These are phyloP conservation scores for Cheilosia scutellata DNA, from an alignment of 2,888 invertebrate genomes.

Conservation along the genomic window DNA sequence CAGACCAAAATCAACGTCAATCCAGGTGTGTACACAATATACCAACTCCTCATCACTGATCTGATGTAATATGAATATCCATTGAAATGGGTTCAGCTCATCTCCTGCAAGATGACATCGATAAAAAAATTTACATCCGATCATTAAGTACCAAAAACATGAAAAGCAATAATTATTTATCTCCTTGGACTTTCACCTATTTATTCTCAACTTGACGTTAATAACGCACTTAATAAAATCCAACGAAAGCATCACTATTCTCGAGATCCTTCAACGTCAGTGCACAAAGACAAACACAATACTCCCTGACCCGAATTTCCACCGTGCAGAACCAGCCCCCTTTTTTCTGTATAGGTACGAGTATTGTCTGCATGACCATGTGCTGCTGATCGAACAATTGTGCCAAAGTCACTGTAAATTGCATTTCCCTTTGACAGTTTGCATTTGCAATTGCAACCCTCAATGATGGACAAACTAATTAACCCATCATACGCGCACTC, in stretches of 20 bases:
- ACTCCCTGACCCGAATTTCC: slow-evolving; percentile 42
- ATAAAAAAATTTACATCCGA: slow-evolving; percentile 22
- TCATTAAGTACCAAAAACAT: slow-evolving; percentile 6
- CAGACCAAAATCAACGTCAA: slow-evolving; percentile 48
- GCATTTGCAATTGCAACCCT: slow-evolving; percentile 50
- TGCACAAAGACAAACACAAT: background rate
- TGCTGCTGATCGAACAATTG: slow-evolving; percentile 20
- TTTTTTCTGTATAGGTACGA: background rate
- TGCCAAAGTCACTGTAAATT: slow-evolving; percentile 72
- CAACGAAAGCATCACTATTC: background rate
- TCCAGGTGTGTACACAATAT: slow-evolving; percentile 13
- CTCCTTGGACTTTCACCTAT: slow-evolving; percentile 50
- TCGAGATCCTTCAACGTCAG: slow-evolving; percentile 30
- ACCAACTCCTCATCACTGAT: slow-evolving; percentile 9
- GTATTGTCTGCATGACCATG: slow-evolving; percentile 1
- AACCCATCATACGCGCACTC: slow-evolving; percentile 26
- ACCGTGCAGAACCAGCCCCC: slow-evolving; percentile 6
- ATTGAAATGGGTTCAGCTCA: slow-evolving; percentile 24
- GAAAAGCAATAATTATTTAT: background rate
- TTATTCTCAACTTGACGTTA: slow-evolving; percentile 8
- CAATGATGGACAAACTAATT: slow-evolving; percentile 66
- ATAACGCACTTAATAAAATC: background rate
- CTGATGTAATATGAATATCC: slow-evolving; percentile 61
- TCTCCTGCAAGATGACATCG: slow-evolving; percentile 52
- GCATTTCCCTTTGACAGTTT: slow-evolving; percentile 67